Evolutionary conservation across 2,888 invertebrate species (phyloP).

Genomic region (Lasioglossum malachurum): DNA sequence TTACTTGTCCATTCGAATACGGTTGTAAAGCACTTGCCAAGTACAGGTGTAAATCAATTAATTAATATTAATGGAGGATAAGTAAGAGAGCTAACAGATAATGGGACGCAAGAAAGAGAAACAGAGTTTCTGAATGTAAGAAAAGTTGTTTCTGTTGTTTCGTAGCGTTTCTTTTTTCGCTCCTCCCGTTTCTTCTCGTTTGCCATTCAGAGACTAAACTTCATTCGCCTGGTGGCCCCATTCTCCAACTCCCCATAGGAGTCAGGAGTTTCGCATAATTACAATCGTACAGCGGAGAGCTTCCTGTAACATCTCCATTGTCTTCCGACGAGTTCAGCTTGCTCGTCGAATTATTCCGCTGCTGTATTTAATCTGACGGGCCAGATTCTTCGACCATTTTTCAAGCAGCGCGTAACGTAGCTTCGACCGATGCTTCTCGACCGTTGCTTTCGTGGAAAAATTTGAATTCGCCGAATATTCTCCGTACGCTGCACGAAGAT

Average conservation of each 20-base stretch:
- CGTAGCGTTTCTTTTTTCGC: background rate
- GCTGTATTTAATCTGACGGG: background rate
- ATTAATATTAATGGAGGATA: background rate
- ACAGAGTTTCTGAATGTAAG: background rate
- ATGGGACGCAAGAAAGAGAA: background rate
- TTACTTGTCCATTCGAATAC: too few relatives aligned
- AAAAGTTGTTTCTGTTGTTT: background rate
- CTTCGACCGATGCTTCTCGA: too few relatives aligned
- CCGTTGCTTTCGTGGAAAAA: background rate
- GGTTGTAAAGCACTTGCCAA: too few relatives aligned
- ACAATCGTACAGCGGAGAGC: constrained; percentile 38
- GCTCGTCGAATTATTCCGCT: constrained; percentile 39
- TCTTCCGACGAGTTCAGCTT: constrained; percentile 20
- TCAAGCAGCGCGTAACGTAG: background rate
- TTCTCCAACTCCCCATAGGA: constrained; percentile 12
- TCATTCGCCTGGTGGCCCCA: constrained; percentile 20
- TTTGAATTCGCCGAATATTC: constrained; percentile 3
- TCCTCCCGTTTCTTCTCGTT: background rate
- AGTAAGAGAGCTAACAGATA: background rate
- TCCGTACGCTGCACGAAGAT: background rate
- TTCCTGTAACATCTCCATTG: constrained; percentile 37
- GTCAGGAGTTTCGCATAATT: constrained; percentile 46
- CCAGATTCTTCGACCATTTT: too few relatives aligned
- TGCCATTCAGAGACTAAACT: constrained; percentile 17
- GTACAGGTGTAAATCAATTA: background rate